Percentiles rank a stretch among this genome's conserved stretches.
Evolutionary conservation across 1,140 invertebrate species (phyloP).

Genomic region (Lordiphosa stackelbergi): DNA sequence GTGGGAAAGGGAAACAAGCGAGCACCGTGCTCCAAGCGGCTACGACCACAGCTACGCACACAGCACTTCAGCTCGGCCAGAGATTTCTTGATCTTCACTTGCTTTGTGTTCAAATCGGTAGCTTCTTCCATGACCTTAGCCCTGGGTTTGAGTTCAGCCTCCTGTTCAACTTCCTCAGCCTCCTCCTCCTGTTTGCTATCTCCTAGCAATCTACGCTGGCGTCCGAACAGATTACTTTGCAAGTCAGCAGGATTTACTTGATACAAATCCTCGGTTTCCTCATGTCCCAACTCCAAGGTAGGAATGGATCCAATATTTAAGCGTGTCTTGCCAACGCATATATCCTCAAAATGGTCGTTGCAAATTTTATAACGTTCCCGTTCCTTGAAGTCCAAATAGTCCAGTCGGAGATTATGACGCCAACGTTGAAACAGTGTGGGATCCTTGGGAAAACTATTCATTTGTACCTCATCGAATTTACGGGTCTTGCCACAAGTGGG

Average conservation of each 20-base stretch:
- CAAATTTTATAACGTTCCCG: slow-evolving; percentile 73
- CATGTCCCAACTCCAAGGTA: slow-evolving; percentile 61
- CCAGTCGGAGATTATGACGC: slow-evolving; percentile 64
- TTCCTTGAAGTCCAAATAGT: slow-evolving; percentile 60
- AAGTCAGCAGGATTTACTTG: slow-evolving; percentile 59
- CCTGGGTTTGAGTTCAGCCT: slow-evolving; percentile 23
- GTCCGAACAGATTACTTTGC: slow-evolving; percentile 60
- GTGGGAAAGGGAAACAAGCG: slow-evolving; percentile 58
- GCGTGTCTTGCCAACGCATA: slow-evolving; percentile 67
- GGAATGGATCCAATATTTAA: slow-evolving; percentile 63
- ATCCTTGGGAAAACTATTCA: slow-evolving; percentile 74
- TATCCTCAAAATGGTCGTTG: slow-evolving; percentile 66
- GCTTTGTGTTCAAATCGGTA: slow-evolving; percentile 6
- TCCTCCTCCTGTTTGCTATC: slow-evolving; percentile 37
- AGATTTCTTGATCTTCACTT: slow-evolving; percentile 46
- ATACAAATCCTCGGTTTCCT: slow-evolving; percentile 59
- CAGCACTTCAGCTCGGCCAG: slow-evolving; percentile 52
- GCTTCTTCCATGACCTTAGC: slow-evolving; percentile 10
- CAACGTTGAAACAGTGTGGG: slow-evolving; percentile 50
- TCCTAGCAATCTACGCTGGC: slow-evolving; percentile 36
- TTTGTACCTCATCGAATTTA: slow-evolving; percentile 67
- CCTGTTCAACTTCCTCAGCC: slow-evolving; percentile 18
- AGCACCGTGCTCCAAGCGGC: slow-evolving; percentile 57
- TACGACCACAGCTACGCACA: slow-evolving; percentile 50
- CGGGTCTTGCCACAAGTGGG: slow-evolving; percentile 70